A percentile compares a stretch with the other conserved stretches of the same genome.
These are phyloP conservation scores for Zeugodacus cucurbitae DNA, from an alignment of 1,140 invertebrate species.

Conservation along the genomic window DNA sequence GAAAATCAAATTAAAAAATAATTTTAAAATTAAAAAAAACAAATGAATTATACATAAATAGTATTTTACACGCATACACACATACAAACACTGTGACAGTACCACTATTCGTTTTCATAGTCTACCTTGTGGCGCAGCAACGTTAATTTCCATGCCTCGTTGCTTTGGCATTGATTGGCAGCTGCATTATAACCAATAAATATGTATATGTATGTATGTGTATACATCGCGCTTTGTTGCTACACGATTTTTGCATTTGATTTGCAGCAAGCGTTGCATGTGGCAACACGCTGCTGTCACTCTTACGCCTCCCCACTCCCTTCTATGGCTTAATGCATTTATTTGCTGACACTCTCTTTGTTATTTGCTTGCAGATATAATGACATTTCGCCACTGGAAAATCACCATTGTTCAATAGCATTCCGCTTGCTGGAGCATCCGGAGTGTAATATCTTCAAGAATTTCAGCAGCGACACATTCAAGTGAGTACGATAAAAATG, in stretches of 20 bases:
- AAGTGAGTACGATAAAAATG: conserved; percentile 67
- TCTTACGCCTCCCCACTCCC: not conserved
- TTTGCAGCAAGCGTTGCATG: not conserved
- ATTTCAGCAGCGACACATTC: conserved; percentile 74
- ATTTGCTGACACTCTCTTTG: not conserved
- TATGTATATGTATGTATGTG: not conserved
- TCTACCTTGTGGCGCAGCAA: not conserved
- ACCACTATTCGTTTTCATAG: not conserved
- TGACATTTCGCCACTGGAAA: conserved; percentile 89
- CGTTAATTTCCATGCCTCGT: not conserved
- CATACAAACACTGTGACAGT: not conserved
- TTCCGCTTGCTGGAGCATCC: conserved; percentile 82
- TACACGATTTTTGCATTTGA: conserved; percentile 21
- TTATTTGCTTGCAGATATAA: conserved; percentile 72
- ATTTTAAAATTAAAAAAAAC: too few species aligned
- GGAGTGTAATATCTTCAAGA: conserved; percentile 82
- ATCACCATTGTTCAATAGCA: conserved; percentile 89
- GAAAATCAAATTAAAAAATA: too few species aligned
- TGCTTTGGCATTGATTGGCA: not conserved
- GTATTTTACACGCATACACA: not conserved
- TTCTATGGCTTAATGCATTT: not conserved
- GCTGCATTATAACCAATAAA: not conserved
- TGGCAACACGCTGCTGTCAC: not conserved
- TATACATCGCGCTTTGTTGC: not conserved
- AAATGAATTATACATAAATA: not conserved